These are phyloP conservation scores for Platypus cylindrus DNA, from an alignment of 2,888 invertebrate genomes.

Conservation along the genomic window DNA sequence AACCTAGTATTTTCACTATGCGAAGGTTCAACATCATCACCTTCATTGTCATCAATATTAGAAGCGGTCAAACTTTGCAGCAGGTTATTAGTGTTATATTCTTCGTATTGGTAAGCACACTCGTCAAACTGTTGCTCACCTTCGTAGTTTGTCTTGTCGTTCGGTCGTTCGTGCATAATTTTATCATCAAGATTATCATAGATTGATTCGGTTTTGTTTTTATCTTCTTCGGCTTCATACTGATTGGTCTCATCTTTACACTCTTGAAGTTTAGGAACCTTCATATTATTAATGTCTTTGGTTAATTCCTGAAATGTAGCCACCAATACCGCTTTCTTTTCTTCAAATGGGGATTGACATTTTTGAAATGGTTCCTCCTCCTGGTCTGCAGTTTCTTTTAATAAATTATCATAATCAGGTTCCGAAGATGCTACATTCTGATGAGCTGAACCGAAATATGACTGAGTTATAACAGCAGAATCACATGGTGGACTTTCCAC, in stretches of 20 bases:
- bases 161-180: constrained; percentile 9
- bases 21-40: background rate
- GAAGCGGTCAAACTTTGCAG: constrained; percentile 16
- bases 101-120: constrained; percentile 14
- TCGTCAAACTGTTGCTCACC: constrained; percentile 31
- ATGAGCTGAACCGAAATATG: constrained; percentile 17
- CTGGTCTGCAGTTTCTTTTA: constrained; percentile 6
- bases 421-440: constrained; percentile 19
- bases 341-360: constrained; percentile 26
- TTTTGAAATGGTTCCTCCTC: constrained; percentile 11
- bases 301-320: constrained; percentile 31
- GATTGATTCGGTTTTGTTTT: constrained; percentile 14
- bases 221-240: too few species aligned
- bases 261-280: constrained; percentile 7
- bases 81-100: constrained; percentile 7
- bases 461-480: constrained; percentile 30
- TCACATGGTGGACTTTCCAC: constrained; percentile 21
- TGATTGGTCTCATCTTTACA: constrained; percentile 2
- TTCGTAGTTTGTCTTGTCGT: constrained; percentile 21
- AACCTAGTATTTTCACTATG: too few species aligned
- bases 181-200: constrained; percentile 18
- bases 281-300: constrained; percentile 18
- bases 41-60: constrained; percentile 24
- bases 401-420: constrained; percentile 31
- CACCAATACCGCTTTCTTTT: constrained; percentile 28